Evolutionary conservation across 2,797 vertebrate genomes (phyloP), one percentile per base, ranked within the genome.

Genomic region (Bradypodion ventrale): DNA sequence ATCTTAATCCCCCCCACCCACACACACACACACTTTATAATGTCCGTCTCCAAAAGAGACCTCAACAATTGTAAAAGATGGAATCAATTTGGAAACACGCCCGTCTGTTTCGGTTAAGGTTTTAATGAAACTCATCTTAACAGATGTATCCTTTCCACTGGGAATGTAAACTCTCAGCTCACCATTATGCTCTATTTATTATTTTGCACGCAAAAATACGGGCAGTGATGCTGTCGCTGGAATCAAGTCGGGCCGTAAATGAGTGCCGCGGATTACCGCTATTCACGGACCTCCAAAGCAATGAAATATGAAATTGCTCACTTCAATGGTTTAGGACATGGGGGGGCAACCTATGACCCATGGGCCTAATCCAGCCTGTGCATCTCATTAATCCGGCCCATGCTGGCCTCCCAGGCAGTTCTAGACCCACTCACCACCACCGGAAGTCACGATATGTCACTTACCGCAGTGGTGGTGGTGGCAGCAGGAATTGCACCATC

Each of bases 51-150:
- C 68, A 75, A 72, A 19, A 90, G 35, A 87, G 42, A 69, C 46
- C 59, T 72, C 75, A 32, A 85, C 83, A 49, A 42, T 27, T 69
- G 21, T 40, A 60, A 87, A 92, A 92, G 91, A 90, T 87, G 91
- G 93, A 92, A 94, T 77, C 90, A 92, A 93, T 91, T 93, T 89
- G 72, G 82, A 78, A 91, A 93, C 83, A 87, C 88, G 70, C 88
- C 78, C 86, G 83, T 82, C 87, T 85, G 89, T 92, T 93, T 85
- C 80, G 8, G 85, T 91, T 91, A 90, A 83, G 84, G 49, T 70
- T 77, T 90, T 89, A 92, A 92, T 90, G 89, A 93, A 92, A 94
- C 92, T 93, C 89, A 89, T 92, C 93, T 91, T 86, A 81, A 80
- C 91, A 93, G 84, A 93, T 89, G 91, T 91, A 90, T 92, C 89